A percentile compares a stretch with the other conserved stretches of the same genome.
phyloP scores from a whole-genome alignment of 2,797 vertebrate species.

The Notoglanidium macrostoma region DNA sequence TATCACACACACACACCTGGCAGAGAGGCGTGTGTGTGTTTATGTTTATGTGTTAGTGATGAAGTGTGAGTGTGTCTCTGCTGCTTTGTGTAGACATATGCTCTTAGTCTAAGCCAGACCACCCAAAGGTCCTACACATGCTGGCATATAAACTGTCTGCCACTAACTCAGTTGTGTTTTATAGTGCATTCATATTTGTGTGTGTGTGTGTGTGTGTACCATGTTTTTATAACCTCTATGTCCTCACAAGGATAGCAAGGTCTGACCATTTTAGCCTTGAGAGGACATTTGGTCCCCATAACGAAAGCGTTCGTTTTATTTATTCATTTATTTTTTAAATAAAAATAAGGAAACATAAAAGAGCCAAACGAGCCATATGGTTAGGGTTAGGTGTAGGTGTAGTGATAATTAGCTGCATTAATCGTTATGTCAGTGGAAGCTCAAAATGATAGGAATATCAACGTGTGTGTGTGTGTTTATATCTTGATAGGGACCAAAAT shows the following conservation, averaged over 20 bases:
- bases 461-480: not conserved
- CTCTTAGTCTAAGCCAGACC: constrained; percentile 26
- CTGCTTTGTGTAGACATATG: constrained; percentile 47
- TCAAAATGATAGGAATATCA: too few species aligned
- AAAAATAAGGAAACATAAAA: too few species aligned
- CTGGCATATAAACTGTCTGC: constrained; percentile 30
- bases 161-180: constrained; percentile 19
- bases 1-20: not conserved
- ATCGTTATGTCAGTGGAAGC: too few species aligned
- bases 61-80: constrained; percentile 35
- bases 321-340: too few species aligned
- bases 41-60: not conserved
- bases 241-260: too few species aligned
- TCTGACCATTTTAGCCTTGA: too few species aligned
- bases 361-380: too few species aligned
- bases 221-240: too few species aligned
- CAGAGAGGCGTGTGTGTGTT: constrained; percentile 23
- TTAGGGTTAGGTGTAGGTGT: too few species aligned
- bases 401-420: too few species aligned
- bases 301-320: too few species aligned
- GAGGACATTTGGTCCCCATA: too few species aligned
- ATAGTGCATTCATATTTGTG: constrained; percentile 3
- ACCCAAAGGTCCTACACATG: constrained; percentile 32
- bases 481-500: not conserved
- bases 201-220: constrained; percentile 1